Evolutionary conservation across 2,113 vertebrate species (phyloP).

Genomic region (Clarias magur): DNA sequence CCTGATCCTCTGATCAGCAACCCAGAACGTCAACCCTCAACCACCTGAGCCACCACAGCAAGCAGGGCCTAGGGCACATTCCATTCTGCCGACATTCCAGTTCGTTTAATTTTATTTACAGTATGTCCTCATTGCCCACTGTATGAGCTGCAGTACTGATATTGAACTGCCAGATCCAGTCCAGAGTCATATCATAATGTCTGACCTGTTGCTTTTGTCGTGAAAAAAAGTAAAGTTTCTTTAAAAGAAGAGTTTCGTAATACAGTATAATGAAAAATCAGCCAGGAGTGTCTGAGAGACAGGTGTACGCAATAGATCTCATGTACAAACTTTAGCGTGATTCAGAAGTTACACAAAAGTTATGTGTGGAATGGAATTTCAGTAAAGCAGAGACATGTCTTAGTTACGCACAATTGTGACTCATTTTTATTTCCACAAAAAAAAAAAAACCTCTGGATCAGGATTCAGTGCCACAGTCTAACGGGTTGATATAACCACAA

Average conservation of each 20-base stretch:
- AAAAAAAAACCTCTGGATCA: neutral
- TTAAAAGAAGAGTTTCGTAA: neutral
- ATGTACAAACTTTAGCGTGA: neutral
- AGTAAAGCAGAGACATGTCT: neutral
- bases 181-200: neutral
- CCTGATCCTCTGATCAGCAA: too few species aligned
- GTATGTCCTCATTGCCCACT: neutral
- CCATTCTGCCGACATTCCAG: neutral
- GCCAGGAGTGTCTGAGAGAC: neutral
- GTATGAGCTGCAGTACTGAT: neutral
- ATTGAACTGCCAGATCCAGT: neutral
- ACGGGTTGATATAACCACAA: neutral
- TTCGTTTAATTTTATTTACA: neutral
- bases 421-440: neutral
- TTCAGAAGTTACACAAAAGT: neutral
- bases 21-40: too few species aligned
- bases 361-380: neutral
- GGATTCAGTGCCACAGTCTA: neutral
- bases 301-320: neutral
- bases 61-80: neutral
- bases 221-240: neutral
- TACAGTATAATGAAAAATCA: neutral
- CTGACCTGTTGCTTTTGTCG: too few species aligned
- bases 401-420: neutral
- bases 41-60: neutral